Evolutionary conservation across 92 coral and sea anemone genomes (phyloP).

Genomic region (Parazoanthus darwini): DNA sequence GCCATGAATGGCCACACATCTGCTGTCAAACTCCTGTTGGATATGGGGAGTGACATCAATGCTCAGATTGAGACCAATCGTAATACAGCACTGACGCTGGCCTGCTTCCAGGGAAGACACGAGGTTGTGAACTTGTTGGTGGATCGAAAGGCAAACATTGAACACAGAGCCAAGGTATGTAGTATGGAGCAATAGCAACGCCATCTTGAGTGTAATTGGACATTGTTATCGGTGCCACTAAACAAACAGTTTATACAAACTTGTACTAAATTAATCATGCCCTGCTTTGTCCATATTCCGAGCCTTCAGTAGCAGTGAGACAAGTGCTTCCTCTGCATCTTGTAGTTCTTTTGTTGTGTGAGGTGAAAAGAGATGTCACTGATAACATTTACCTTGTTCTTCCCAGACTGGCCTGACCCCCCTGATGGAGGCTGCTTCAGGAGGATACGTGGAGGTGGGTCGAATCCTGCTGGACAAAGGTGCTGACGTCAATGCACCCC

Average conservation of each 20-base stretch:
- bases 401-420: conserved; percentile 95
- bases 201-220: too few relatives aligned
- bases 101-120: conserved; percentile 97
- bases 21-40: conserved; percentile 91
- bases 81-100: conserved; percentile 95
- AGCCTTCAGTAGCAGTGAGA: not conserved
- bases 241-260: too few relatives aligned
- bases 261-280: too few relatives aligned
- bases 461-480: conserved; percentile 96
- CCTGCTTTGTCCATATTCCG: not conserved
- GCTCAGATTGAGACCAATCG: conserved; percentile 99
- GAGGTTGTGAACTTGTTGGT: conserved; percentile 96
- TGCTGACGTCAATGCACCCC: conserved; percentile 97
- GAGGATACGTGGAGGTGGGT: conserved; percentile 98
- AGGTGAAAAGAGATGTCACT: not conserved
- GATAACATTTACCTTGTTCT: not conserved
- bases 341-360: not conserved
- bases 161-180: conserved; percentile 96
- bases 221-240: too few relatives aligned
- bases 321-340: not conserved
- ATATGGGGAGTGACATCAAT: conserved; percentile 98
- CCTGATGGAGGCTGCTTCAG: conserved; percentile 98
- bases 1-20: conserved; percentile 99
- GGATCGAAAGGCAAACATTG: conserved; percentile 96
- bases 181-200: too few relatives aligned